These are phyloP conservation scores for Cephus rjabovi DNA, from an alignment of 2,888 invertebrate species.

Conservation along the genomic window DNA sequence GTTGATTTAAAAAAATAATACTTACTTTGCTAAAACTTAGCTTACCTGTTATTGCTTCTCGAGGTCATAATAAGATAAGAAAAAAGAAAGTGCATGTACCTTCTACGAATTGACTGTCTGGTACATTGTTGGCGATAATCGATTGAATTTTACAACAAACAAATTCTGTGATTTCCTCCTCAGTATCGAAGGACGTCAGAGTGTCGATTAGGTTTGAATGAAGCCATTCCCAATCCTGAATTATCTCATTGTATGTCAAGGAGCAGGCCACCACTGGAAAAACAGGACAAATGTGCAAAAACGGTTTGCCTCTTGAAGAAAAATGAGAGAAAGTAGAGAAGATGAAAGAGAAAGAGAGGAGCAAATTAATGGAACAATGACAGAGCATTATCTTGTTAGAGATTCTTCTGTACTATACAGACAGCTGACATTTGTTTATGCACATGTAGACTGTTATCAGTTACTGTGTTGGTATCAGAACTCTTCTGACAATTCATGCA, in stretches of 20 bases:
- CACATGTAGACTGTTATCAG: slow-evolving; percentile 13
- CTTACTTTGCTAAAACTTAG: not conserved
- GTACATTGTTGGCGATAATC: slow-evolving; percentile 82
- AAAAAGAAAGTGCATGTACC: slow-evolving; percentile 59
- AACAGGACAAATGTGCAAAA: slow-evolving; percentile 18
- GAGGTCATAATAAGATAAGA: slow-evolving; percentile 4
- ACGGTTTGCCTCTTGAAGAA: slow-evolving; percentile 8
- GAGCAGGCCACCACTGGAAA: slow-evolving; percentile 89
- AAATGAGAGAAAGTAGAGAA: not conserved
- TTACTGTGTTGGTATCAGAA: slow-evolving; percentile 11
- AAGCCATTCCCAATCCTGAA: slow-evolving; percentile 95
- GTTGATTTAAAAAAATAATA: slow-evolving; percentile 29
- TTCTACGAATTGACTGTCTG: slow-evolving; percentile 72
- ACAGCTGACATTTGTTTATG: slow-evolving; percentile 12
- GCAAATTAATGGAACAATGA: no score
- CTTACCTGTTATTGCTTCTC: no score
- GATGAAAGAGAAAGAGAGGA: no score
- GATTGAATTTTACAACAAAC: slow-evolving; percentile 96
- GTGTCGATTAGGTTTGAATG: slow-evolving; percentile 87
- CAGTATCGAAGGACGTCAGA: slow-evolving; percentile 90
- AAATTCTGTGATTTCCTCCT: slow-evolving; percentile 95
- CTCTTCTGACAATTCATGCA: not conserved
- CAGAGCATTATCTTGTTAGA: not conserved
- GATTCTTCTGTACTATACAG: not conserved
- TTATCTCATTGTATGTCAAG: slow-evolving; percentile 86